Percentiles rank a stretch among this genome's conserved stretches.
Evolutionary conservation across 2,113 vertebrate species (phyloP).

Genomic region (Albula goreensis): DNA sequence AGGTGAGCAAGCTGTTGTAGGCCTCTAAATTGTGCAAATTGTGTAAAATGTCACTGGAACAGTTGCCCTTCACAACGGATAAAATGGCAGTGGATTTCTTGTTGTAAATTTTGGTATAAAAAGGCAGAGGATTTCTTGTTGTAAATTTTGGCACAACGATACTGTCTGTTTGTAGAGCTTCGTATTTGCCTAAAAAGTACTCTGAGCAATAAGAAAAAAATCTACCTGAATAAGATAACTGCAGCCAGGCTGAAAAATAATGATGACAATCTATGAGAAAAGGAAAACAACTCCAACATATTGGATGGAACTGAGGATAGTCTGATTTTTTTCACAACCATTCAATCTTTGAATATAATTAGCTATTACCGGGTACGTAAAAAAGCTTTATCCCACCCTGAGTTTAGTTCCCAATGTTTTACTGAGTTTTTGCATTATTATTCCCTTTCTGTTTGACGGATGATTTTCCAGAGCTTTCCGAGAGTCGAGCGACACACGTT

Average conservation of each 20-base stretch:
- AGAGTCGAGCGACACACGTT: not conserved
- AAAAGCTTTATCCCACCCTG: not conserved
- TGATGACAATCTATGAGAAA: not conserved
- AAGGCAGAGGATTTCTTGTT: no score
- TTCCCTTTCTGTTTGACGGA: conserved; percentile 11
- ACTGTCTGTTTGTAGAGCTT: not conserved
- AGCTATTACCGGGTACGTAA: not conserved
- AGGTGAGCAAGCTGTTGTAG: not conserved
- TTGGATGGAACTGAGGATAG: not conserved
- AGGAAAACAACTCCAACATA: not conserved
- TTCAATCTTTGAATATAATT: not conserved
- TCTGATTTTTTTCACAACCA: not conserved
- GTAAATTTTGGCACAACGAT: no score
- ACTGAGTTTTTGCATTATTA: not conserved
- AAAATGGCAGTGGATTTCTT: not conserved
- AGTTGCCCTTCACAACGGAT: not conserved
- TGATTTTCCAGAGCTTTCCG: conserved; percentile 28
- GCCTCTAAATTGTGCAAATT: not conserved
- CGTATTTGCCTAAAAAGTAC: no score
- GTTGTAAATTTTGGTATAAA: not conserved
- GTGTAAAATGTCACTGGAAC: not conserved
- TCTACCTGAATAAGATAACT: no score
- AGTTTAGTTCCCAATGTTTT: conserved; percentile 16
- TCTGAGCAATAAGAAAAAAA: no score
- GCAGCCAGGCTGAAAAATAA: not conserved